Conservation (phyloP, 1,140 invertebrate genomes). For the Leptopilina clavipes region DNA sequence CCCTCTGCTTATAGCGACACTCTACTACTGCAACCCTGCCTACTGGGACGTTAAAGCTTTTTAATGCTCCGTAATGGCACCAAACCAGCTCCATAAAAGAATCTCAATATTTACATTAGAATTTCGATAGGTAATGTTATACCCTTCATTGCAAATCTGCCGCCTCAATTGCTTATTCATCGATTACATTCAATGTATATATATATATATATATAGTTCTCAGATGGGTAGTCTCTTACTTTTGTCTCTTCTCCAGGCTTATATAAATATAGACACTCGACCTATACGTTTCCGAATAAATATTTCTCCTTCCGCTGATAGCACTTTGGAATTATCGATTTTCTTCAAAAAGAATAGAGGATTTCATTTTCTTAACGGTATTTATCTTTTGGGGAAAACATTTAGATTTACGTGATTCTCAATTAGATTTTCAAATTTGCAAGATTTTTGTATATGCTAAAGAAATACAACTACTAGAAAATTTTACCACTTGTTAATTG, state of each 20-base stretch:
- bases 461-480: no score
- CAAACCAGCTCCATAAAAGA: neutral
- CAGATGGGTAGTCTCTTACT: neutral
- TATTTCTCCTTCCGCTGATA: neutral
- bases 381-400: neutral
- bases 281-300: constrained; percentile 15
- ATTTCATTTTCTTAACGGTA: neutral
- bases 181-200: neutral
- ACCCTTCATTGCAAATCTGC: neutral
- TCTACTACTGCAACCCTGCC: neutral
- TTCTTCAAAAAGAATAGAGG: neutral
- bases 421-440: no score
- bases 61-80: constrained; percentile 22
- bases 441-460: no score
- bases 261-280: constrained; percentile 4
- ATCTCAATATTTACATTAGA: constrained; percentile 4
- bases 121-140: constrained; percentile 3
- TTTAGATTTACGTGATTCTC: neutral
- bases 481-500: no score
- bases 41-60: constrained; percentile 1
- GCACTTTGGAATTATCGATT: neutral
- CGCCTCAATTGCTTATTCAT: constrained; percentile 5
- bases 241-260: neutral
- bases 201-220: no score
- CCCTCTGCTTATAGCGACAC: constrained; percentile 23